A percentile compares a stretch with the other conserved stretches of the same genome.
Conservation (phyloP, 2,797 vertebrate species). For the Spondyliosoma cantharus region DNA sequence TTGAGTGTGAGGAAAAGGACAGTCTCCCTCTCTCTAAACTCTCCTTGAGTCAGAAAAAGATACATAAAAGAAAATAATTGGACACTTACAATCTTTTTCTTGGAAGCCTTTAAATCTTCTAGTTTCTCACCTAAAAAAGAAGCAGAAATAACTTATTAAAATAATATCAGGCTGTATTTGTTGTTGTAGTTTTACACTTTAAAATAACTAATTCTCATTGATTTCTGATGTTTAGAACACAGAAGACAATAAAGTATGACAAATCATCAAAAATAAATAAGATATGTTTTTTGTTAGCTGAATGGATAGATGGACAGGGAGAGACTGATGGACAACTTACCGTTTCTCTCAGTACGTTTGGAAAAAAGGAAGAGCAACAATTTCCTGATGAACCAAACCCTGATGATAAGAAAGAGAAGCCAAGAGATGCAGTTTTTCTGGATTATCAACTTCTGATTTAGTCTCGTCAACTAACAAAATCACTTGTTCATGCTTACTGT, state of each 20-base stretch:
- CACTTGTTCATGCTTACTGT: neutral
- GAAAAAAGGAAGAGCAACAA: constrained; percentile 94
- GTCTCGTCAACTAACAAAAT: neutral
- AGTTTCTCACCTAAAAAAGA: constrained; percentile 90
- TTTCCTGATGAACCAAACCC: constrained; percentile 93
- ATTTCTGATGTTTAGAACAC: neutral
- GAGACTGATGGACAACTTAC: constrained; percentile 82
- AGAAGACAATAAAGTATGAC: neutral
- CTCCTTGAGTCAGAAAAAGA: neutral
- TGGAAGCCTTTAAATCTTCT: constrained; percentile 91
- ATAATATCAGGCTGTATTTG: neutral
- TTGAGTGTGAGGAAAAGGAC: neutral
- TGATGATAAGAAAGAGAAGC: constrained; percentile 69
- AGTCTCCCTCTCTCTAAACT: neutral
- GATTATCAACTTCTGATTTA: neutral
- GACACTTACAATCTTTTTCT: constrained; percentile 96
- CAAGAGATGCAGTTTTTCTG: neutral
- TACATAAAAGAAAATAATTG: neutral
- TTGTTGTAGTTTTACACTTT: neutral
- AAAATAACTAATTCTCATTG: neutral
- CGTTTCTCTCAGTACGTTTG: constrained; percentile 95
- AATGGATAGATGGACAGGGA: neutral
- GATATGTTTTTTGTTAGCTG: neutral
- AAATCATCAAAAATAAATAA: neutral
- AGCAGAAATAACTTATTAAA: neutral